These are phyloP conservation scores for Myotis daubentonii DNA, from an alignment of 2,797 vertebrate genomes.

Conservation along the genomic window DNA sequence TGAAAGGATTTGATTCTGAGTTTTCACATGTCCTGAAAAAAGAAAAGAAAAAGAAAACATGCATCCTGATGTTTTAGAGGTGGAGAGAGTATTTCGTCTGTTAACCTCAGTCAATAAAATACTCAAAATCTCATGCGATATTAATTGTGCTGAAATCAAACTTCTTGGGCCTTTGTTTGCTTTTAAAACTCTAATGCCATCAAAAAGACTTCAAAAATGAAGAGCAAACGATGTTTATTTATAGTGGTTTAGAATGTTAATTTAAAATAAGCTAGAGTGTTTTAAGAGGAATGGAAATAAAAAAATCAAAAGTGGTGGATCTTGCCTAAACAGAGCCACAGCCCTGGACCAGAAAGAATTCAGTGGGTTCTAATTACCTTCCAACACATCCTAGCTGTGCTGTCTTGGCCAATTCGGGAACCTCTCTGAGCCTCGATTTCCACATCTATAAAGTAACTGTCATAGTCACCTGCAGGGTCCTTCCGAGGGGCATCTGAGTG, in stretches of 20 bases:
- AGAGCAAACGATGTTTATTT: slow-evolving; percentile 30
- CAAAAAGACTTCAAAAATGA: slow-evolving; percentile 49
- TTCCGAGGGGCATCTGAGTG: not conserved
- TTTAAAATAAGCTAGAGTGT: slow-evolving; percentile 31
- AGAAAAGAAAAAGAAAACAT: not conserved
- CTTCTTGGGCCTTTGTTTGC: slow-evolving; percentile 14
- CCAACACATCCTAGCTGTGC: not conserved
- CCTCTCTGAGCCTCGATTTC: not conserved
- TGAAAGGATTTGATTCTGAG: not conserved
- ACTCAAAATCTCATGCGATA: not conserved
- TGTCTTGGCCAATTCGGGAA: not conserved
- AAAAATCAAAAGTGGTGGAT: not conserved
- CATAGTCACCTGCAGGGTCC: not conserved
- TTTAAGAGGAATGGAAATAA: not conserved
- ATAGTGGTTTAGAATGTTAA: not conserved
- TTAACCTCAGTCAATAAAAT: slow-evolving; percentile 16
- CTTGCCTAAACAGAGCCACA: not conserved
- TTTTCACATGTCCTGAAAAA: not conserved
- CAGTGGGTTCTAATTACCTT: not conserved
- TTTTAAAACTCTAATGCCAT: slow-evolving; percentile 8
- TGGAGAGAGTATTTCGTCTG: not conserved
- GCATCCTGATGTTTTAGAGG: not conserved
- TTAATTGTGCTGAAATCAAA: slow-evolving; percentile 25
- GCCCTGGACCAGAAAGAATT: not conserved
- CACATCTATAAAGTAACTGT: not conserved